Percentiles rank a stretch among this genome's conserved stretches.
Conservation (phyloP, 2,888 invertebrate genomes). For the Alloplasta piceator region DNA sequence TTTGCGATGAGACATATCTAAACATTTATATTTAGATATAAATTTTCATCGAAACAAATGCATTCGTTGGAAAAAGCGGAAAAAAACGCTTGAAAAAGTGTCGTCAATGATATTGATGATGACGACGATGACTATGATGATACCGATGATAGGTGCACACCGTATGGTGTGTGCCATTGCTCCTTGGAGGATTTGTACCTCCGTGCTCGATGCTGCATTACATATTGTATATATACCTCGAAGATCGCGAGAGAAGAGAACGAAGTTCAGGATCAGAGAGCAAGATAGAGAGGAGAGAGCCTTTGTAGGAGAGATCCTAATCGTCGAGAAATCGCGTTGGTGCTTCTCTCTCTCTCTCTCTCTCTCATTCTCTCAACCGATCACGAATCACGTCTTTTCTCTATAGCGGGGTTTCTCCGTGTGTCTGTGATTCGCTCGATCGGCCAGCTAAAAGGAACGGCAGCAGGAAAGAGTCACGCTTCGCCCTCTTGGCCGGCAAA, state of each 20-base stretch:
- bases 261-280: slow-evolving; percentile 62
- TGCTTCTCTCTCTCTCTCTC: slow-evolving; percentile 59
- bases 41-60: too few species aligned
- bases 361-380: slow-evolving; percentile 52
- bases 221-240: slow-evolving; percentile 7
- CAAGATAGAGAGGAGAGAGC: slow-evolving; percentile 51
- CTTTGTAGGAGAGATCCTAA: slow-evolving; percentile 62
- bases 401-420: slow-evolving; percentile 22
- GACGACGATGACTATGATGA: neutral
- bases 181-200: slow-evolving; percentile 56
- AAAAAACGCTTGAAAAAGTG: neutral
- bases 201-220: slow-evolving; percentile 36
- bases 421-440: slow-evolving; percentile 49
- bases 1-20: too few species aligned
- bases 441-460: slow-evolving; percentile 58
- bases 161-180: slow-evolving; percentile 22
- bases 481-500: slow-evolving; percentile 50
- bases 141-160: slow-evolving; percentile 12
- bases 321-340: slow-evolving; percentile 64
- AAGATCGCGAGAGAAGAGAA: slow-evolving; percentile 41
- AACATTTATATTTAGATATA: too few species aligned
- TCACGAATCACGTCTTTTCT: slow-evolving; percentile 63
- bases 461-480: slow-evolving; percentile 63
- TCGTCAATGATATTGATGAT: too few species aligned
- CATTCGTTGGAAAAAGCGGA: too few species aligned